Conservation (phyloP, 2,888 invertebrate species). For the Ennomos erosarius region DNA sequence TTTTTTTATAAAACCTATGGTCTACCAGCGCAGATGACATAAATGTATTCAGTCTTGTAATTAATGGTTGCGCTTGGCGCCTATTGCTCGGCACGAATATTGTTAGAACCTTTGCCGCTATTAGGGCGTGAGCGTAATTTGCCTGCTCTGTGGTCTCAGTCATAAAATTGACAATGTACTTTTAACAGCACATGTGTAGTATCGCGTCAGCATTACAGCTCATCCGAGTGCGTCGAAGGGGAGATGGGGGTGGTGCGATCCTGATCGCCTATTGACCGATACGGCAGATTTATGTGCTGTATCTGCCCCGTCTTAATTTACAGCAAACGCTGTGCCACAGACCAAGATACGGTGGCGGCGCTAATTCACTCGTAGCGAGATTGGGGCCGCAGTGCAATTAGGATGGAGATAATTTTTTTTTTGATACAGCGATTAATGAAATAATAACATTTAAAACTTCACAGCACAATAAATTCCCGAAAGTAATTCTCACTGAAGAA, state of each 20-base stretch:
- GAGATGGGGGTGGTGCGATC: conserved; percentile 41
- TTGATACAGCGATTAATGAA: too few species aligned
- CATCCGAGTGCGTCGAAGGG: conserved; percentile 37
- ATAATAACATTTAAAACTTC: too few species aligned
- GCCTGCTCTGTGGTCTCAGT: too few species aligned
- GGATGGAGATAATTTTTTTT: not conserved
- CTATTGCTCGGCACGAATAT: too few species aligned
- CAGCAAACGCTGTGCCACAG: conserved; percentile 29
- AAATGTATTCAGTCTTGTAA: too few species aligned
- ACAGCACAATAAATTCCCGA: too few species aligned
- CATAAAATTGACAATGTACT: conserved; percentile 21
- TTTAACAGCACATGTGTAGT: conserved; percentile 34
- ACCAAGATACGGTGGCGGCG: conserved; percentile 33
- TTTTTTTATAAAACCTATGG: too few species aligned
- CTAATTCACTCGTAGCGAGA: conserved; percentile 33
- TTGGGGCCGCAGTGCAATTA: conserved; percentile 15
- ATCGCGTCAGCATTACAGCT: conserved; percentile 42
- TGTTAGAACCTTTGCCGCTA: too few species aligned
- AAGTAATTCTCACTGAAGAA: too few species aligned
- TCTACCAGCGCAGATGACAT: too few species aligned
- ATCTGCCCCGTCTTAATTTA: conserved; percentile 60
- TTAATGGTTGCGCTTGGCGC: too few species aligned
- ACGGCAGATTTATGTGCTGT: conserved; percentile 60
- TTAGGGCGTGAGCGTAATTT: too few species aligned
- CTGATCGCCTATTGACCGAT: conserved; percentile 61